phyloP scores from a whole-genome alignment of 2,888 invertebrate species.

The Schizotus pectinicornis region DNA sequence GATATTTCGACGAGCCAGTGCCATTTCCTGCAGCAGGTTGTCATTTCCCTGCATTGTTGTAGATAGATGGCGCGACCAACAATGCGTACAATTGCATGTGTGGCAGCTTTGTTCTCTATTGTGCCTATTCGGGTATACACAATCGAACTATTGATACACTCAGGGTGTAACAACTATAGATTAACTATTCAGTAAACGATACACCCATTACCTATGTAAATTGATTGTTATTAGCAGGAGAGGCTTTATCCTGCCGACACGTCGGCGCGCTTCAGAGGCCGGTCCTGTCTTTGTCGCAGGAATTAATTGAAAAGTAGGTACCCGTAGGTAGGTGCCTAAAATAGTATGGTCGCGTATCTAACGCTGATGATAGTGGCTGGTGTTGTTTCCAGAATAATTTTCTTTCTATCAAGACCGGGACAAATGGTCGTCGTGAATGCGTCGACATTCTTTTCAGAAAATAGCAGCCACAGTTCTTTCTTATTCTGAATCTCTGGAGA shows the following conservation, averaged over 20 bases:
- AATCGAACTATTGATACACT: slow-evolving; percentile 56
- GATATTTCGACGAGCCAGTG: slow-evolving; percentile 30
- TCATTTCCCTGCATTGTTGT: slow-evolving; percentile 53
- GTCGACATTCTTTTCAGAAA: slow-evolving; percentile 55
- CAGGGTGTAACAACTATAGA: slow-evolving; percentile 56
- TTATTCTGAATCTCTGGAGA: slow-evolving; percentile 52
- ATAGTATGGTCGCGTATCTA: too few species aligned
- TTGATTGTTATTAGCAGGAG: slow-evolving; percentile 52
- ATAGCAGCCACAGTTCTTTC: slow-evolving; percentile 57
- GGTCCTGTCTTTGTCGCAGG: background rate
- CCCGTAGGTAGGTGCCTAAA: background rate
- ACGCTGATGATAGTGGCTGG: background rate
- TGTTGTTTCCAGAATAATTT: slow-evolving; percentile 43
- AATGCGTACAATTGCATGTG: slow-evolving; percentile 56
- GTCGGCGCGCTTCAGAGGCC: slow-evolving; percentile 6
- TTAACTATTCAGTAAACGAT: slow-evolving; percentile 58
- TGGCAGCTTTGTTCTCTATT: slow-evolving; percentile 53
- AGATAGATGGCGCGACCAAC: slow-evolving; percentile 52
- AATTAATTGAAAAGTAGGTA: background rate
- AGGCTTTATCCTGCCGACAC: slow-evolving; percentile 35
- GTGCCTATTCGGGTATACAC: slow-evolving; percentile 52
- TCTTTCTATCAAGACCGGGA: slow-evolving; percentile 42
- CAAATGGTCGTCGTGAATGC: slow-evolving; percentile 48
- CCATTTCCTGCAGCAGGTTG: slow-evolving; percentile 50
- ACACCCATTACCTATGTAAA: slow-evolving; percentile 57